Conservation (phyloP, 2,888 invertebrate species). For the Tachina grossa region DNA sequence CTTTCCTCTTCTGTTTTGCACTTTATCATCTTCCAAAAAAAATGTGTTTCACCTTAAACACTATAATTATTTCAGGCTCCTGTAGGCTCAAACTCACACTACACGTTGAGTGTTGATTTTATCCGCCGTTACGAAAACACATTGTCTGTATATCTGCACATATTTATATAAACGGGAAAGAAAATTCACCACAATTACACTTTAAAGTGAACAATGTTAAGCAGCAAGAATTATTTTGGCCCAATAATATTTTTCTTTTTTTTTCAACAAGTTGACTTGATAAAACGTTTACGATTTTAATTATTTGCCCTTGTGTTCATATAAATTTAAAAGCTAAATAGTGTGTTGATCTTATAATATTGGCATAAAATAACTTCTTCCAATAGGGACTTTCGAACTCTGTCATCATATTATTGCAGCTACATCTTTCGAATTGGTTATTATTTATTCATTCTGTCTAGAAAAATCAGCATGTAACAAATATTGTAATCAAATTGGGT, state of each 20-base stretch:
- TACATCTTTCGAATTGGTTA: too few species aligned
- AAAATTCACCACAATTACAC: not conserved
- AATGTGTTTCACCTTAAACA: constrained; percentile 1
- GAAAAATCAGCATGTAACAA: too few species aligned
- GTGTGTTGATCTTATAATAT: too few species aligned
- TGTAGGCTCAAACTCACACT: not conserved
- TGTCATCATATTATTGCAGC: too few species aligned
- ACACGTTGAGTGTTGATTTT: not conserved
- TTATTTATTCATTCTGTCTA: too few species aligned
- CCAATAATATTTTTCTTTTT: not conserved
- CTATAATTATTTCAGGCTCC: not conserved
- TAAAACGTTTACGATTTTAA: too few species aligned
- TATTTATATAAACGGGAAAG: not conserved
- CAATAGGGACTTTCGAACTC: too few species aligned
- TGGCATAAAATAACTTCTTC: too few species aligned
- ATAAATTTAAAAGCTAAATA: too few species aligned
- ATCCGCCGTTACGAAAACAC: not conserved
- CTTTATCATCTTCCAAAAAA: not conserved
- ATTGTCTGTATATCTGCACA: not conserved
- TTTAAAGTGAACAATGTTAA: not conserved
- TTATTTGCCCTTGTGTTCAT: too few species aligned
- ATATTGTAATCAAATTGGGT: too few species aligned
- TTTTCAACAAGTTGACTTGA: too few species aligned
- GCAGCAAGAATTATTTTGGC: not conserved
- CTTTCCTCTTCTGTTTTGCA: not conserved